Conservation (phyloP, 2,888 invertebrate species). For the Pecten maximus region DNA sequence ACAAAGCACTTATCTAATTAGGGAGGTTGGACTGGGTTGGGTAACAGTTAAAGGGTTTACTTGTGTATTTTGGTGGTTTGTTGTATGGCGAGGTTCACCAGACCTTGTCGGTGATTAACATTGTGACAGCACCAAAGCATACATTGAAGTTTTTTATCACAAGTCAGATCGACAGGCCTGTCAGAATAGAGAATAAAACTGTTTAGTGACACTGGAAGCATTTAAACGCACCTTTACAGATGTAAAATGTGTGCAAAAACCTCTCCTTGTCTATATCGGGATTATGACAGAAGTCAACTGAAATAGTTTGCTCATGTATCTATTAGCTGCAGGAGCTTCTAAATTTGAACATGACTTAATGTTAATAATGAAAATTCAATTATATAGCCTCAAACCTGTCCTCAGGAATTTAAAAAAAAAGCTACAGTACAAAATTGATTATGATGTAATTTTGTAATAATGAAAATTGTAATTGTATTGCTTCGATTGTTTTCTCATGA, state of each 20-base stretch:
- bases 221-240: slow-evolving; percentile 5
- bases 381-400: neutral
- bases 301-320: neutral
- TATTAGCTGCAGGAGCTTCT: neutral
- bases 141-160: neutral
- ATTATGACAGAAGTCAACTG: neutral
- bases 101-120: neutral
- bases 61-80: neutral
- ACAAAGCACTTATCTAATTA: neutral
- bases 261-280: neutral
- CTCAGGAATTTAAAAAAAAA: neutral
- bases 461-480: too few species aligned
- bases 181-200: neutral
- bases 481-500: too few species aligned
- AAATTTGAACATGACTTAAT: neutral
- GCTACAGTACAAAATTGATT: too few species aligned
- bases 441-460: too few species aligned
- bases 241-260: neutral
- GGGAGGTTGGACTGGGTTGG: neutral
- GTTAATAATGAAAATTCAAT: neutral
- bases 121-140: neutral
- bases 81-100: neutral
- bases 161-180: slow-evolving; percentile 4
- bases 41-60: neutral
- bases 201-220: slow-evolving; percentile 15